Evolutionary conservation across 2,113 vertebrate species (phyloP).

Genomic region (Chloebia gouldiae): DNA sequence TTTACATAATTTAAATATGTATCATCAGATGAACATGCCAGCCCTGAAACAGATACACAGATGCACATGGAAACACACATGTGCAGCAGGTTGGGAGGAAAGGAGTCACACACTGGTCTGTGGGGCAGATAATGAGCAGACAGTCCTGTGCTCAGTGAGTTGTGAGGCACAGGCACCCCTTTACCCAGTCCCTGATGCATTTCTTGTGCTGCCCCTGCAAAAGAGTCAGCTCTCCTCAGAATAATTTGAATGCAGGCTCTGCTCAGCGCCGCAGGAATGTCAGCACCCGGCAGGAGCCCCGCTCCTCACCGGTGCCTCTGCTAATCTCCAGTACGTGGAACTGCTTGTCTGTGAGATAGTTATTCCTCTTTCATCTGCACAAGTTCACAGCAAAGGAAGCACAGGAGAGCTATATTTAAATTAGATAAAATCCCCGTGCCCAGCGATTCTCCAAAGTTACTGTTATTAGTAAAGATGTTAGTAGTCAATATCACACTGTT

Average conservation of each 20-base stretch:
- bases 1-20: conserved; percentile 52
- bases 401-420: conserved; percentile 34
- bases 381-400: not conserved
- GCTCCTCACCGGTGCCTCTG: not conserved
- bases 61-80: not conserved
- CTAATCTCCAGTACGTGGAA: not conserved
- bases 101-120: not conserved
- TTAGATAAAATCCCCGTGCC: conserved; percentile 11
- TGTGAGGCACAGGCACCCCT: not conserved
- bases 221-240: not conserved
- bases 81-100: not conserved
- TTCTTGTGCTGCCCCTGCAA: not conserved
- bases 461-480: conserved; percentile 11
- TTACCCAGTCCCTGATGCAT: not conserved
- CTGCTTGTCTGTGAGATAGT: not conserved
- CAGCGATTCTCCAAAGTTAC: not conserved
- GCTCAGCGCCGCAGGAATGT: not conserved
- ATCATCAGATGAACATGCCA: conserved; percentile 6
- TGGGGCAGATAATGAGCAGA: rapidly evolving
- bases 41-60: not conserved
- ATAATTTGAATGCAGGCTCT: not conserved
- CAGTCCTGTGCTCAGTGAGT: not conserved
- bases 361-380: not conserved
- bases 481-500: not conserved
- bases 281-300: conserved; percentile 1